Base-by-base conservation (phyloP, 2,113 vertebrate genomes). In the Leucosticte australis region DNA sequence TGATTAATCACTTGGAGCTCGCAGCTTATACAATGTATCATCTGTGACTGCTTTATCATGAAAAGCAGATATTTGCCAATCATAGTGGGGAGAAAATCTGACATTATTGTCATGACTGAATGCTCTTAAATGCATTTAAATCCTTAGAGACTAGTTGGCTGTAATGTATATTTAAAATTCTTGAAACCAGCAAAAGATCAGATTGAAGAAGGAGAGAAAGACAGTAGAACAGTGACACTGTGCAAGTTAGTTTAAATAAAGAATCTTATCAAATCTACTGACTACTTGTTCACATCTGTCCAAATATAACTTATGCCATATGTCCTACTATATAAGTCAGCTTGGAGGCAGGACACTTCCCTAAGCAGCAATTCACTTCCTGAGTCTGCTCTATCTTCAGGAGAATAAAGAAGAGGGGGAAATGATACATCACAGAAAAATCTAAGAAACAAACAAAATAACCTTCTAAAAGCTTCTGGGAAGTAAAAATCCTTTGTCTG, bases 251-350 rank as follows among this genome's bases (percentile, higher is more conserved):
- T 97, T 96, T 97, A 97, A 96, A 97, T 97, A 96, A 96, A 93
- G 93, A 93, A 95, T 96, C 90, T 96, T 96, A 94, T 95, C 90
- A 97, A 96, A 90, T 92, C 81, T 83, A 96, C 88, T 96, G 94
- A 96, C 96, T 96, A 96, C 88, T 97, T 95, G 96, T 96, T 97
- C 96, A 96, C 95, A 96, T 97, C 96, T 96, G 94, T 96, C 92
- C 94, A 96, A 97, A 96, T 97, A 95, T 96, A 97, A 94, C 93
- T 95, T 95, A 64, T 94, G 86, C 92, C 92, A 96, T 94, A 95
- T 96, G 93, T 95, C 96, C 94, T 94, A 96, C 95, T 96, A 96
- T 95, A 67, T 95, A 97, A 97, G 94, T 97, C 93, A 96, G 86
- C 92, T 96, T 93, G 95, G 92, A 96, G 96, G 94, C 88, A 96